These are phyloP conservation scores for Dorcus hopei DNA, from an alignment of 2,888 invertebrate species.

Conservation along the genomic window DNA sequence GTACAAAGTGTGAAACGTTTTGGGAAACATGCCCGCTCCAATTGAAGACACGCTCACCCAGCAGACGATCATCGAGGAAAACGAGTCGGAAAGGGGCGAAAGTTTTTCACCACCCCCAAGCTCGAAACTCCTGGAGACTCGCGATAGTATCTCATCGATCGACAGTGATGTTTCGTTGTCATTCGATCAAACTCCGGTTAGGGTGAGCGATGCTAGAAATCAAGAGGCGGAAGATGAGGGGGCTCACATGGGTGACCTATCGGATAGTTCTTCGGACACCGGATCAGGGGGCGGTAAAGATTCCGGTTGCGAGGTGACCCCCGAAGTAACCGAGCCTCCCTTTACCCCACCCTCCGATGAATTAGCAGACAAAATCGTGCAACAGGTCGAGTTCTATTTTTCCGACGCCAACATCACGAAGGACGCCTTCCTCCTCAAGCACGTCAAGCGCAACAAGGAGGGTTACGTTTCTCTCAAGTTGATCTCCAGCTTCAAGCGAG, in stretches of 20 bases:
- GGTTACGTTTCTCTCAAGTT: conserved; percentile 93
- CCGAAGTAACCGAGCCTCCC: conserved; percentile 56
- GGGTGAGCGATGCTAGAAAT: conserved; percentile 16
- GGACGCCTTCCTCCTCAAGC: conserved; percentile 92
- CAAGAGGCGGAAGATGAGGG: conserved; percentile 57
- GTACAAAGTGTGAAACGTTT: background rate
- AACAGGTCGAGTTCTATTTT: conserved; percentile 94
- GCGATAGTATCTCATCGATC: conserved; percentile 60
- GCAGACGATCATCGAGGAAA: conserved; percentile 44
- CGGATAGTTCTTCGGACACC: conserved; percentile 64
- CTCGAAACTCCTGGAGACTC: conserved; percentile 55
- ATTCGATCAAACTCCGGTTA: conserved; percentile 45
- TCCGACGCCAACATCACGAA: conserved; percentile 93
- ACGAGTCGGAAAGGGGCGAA: conserved; percentile 36
- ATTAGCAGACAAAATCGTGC: conserved; percentile 72
- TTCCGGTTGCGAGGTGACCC: conserved; percentile 65
- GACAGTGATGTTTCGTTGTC: conserved; percentile 60
- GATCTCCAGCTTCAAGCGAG: conserved; percentile 91
- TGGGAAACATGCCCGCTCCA: conserved; percentile 41
- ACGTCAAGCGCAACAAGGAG: conserved; percentile 91
- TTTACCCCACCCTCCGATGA: conserved; percentile 73
- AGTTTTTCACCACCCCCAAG: conserved; percentile 43
- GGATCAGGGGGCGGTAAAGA: conserved; percentile 64
- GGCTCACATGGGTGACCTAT: conserved; percentile 59
- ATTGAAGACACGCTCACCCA: conserved; percentile 35